These are phyloP conservation scores for Alectoris magna DNA, from an alignment of 2,797 vertebrate species.

Conservation along the genomic window DNA sequence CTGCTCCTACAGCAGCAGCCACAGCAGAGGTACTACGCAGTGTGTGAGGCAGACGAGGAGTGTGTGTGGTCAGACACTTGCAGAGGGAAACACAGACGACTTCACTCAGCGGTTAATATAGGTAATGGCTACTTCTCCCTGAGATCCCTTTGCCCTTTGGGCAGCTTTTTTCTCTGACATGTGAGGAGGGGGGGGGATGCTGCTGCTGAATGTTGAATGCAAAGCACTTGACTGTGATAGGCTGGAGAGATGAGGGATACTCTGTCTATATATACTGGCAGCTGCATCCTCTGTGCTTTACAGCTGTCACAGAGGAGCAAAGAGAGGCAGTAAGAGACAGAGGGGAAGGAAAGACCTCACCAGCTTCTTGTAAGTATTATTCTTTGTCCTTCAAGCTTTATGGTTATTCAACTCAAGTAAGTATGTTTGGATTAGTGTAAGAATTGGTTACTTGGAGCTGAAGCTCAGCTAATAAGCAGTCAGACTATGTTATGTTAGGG, in stretches of 20 bases:
- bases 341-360: neutral
- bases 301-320: conserved; percentile 71
- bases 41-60: rapidly evolving
- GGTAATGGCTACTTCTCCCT: neutral
- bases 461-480: neutral
- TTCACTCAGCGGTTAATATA: neutral
- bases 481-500: neutral
- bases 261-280: conserved; percentile 76
- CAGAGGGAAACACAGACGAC: neutral
- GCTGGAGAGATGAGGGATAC: conserved; percentile 69
- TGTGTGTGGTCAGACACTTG: neutral
- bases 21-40: neutral
- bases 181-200: conserved; percentile 45
- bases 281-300: conserved; percentile 64
- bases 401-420: neutral
- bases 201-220: conserved; percentile 61
- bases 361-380: conserved; percentile 75
- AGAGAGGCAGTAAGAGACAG: conserved; percentile 26
- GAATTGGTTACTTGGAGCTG: neutral
- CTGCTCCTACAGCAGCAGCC: neutral
- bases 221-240: conserved; percentile 78
- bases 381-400: conserved; percentile 42
- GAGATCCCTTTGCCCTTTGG: neutral
- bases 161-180: neutral
- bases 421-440: neutral